Conservation (phyloP, 2,888 invertebrate species). For the Caenorhabditis sinica region DNA sequence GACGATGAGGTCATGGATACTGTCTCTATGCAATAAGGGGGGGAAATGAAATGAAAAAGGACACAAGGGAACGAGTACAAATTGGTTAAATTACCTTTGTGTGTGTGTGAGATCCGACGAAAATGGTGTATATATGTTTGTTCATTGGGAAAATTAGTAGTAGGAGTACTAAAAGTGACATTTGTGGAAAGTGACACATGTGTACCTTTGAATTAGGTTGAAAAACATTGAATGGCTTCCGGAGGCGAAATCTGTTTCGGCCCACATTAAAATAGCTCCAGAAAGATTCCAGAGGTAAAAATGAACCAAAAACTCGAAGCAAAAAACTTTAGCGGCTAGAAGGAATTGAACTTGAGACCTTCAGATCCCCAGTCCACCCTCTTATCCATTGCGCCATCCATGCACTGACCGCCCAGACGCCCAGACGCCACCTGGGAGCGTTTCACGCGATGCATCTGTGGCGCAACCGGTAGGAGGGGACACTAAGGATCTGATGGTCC, state of each 20-base stretch:
- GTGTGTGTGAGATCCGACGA: conserved; percentile 11
- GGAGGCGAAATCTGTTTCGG: no score
- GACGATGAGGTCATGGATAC: conserved; percentile 48
- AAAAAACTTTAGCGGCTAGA: background rate
- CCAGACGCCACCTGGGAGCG: background rate
- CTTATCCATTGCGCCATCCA: background rate
- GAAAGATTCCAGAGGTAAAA: no score
- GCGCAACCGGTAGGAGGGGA: background rate
- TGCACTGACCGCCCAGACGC: background rate
- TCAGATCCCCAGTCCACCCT: background rate
- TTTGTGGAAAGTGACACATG: conserved; percentile 5
- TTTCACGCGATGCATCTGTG: background rate
- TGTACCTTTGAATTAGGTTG: background rate
- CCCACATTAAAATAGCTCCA: no score
- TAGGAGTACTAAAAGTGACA: conserved; percentile 11
- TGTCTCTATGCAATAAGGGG: no score
- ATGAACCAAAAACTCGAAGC: background rate
- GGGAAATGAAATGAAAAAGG: background rate
- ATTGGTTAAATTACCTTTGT: conserved; percentile 51
- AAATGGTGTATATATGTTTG: conserved; percentile 1
- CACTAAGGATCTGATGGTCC: background rate
- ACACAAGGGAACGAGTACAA: conserved; percentile 16
- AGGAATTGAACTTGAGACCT: background rate
- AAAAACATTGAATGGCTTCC: no score
- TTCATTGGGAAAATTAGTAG: background rate